Conservation (phyloP, 2,888 invertebrate genomes). For the Ctenicera cuprea region DNA sequence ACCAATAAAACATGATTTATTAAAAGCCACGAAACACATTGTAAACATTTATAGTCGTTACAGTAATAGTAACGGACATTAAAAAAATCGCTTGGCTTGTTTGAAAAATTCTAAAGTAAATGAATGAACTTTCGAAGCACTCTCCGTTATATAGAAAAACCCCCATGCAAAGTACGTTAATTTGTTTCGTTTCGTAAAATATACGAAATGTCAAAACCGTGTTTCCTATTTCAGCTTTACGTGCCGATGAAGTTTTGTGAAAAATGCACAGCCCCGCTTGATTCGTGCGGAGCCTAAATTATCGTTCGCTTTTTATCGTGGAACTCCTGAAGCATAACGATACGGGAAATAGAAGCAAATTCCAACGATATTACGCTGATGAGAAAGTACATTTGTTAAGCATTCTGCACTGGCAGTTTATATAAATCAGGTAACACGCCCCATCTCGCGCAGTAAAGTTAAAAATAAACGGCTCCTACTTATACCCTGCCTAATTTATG, state of each 20-base stretch:
- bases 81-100: too few species aligned
- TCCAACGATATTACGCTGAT: conserved; percentile 39
- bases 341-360: conserved; percentile 41
- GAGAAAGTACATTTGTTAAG: conserved; percentile 47
- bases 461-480: conserved; percentile 40
- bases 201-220: conserved; percentile 49
- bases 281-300: conserved; percentile 50
- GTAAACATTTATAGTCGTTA: too few species aligned
- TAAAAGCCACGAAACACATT: too few species aligned
- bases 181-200: conserved; percentile 47
- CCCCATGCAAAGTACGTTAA: conserved; percentile 36
- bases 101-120: conserved; percentile 2
- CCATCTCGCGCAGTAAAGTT: conserved; percentile 35
- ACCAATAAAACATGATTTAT: too few species aligned
- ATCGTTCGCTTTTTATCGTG: conserved; percentile 48
- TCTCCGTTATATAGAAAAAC: not conserved
- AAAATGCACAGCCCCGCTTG: conserved; percentile 43
- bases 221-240: conserved; percentile 47
- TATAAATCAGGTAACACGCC: conserved; percentile 43
- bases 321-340: conserved; percentile 47
- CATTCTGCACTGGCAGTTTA: conserved; percentile 38
- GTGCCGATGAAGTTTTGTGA: conserved; percentile 49
- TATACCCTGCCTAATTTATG: conserved; percentile 33
- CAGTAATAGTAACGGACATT: too few species aligned
- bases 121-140: not conserved